A percentile compares a stretch with the other conserved stretches of the same genome.
These are phyloP conservation scores for Bradypus variegatus DNA, from an alignment of 2,797 vertebrate genomes.

Conservation along the genomic window DNA sequence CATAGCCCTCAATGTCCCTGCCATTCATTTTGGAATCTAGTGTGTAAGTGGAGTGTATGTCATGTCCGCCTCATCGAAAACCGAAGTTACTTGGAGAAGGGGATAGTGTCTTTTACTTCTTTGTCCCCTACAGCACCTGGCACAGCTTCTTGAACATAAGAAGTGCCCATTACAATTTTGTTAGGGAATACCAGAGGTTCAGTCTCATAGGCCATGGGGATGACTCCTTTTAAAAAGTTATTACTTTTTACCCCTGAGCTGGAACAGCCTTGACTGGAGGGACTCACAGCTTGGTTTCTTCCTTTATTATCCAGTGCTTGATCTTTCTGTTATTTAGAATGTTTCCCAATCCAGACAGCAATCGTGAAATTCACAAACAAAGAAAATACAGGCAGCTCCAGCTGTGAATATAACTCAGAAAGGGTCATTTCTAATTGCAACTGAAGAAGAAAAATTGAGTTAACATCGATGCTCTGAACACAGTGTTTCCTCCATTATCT, in stretches of 20 bases:
- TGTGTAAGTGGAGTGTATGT: not conserved
- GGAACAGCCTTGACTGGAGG: not conserved
- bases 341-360: not conserved
- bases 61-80: not conserved
- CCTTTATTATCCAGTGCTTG: not conserved
- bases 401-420: not conserved
- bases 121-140: not conserved
- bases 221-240: not conserved
- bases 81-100: not conserved
- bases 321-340: conserved; percentile 8
- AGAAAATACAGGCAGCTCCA: not conserved
- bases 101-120: not conserved
- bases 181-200: not conserved
- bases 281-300: not conserved
- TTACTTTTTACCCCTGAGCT: not conserved
- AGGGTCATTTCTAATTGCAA: conserved; percentile 25
- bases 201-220: not conserved
- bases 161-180: not conserved
- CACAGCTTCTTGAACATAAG: not conserved
- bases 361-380: conserved; percentile 19
- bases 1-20: not conserved
- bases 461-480: not conserved
- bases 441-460: conserved; percentile 35
- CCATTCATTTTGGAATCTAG: not conserved
- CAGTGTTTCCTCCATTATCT: not conserved